Conservation (phyloP, 2,888 invertebrate genomes). For the Leptodirus hochenwartii region DNA sequence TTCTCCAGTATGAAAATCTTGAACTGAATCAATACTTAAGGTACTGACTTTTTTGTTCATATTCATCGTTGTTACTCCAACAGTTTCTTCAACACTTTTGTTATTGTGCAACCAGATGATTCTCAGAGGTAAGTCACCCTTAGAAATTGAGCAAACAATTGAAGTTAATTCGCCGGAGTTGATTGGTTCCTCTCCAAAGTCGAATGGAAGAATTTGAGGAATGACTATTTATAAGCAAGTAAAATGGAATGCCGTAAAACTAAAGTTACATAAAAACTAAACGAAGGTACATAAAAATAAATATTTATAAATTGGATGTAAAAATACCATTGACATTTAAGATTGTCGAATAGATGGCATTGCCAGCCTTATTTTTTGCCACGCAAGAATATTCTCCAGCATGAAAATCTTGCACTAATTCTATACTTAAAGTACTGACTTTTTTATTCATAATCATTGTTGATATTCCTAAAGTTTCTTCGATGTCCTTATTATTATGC, state of each 20-base stretch:
- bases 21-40: conserved; percentile 41
- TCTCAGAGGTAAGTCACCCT: conserved; percentile 59
- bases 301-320: too few species aligned
- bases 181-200: conserved; percentile 52
- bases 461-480: conserved; percentile 21
- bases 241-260: too few species aligned
- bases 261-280: too few species aligned
- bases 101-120: conserved; percentile 51
- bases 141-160: conserved; percentile 48
- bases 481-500: conserved; percentile 31
- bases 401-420: conserved; percentile 42
- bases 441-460: conserved; percentile 27
- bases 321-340: conserved; percentile 46
- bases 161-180: conserved; percentile 38
- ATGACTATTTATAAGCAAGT: too few species aligned
- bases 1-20: conserved; percentile 48
- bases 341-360: conserved; percentile 39
- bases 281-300: too few species aligned
- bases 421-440: conserved; percentile 40
- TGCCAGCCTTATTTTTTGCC: conserved; percentile 49
- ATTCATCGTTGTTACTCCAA: conserved; percentile 25
- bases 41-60: conserved; percentile 33
- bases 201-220: conserved; percentile 61
- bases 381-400: conserved; percentile 61
- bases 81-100: conserved; percentile 34